Evolutionary conservation across 2,797 vertebrate genomes (phyloP), one percentile per base, ranked within the genome.

Genomic region (Phaenicophaeus curvirostris): DNA sequence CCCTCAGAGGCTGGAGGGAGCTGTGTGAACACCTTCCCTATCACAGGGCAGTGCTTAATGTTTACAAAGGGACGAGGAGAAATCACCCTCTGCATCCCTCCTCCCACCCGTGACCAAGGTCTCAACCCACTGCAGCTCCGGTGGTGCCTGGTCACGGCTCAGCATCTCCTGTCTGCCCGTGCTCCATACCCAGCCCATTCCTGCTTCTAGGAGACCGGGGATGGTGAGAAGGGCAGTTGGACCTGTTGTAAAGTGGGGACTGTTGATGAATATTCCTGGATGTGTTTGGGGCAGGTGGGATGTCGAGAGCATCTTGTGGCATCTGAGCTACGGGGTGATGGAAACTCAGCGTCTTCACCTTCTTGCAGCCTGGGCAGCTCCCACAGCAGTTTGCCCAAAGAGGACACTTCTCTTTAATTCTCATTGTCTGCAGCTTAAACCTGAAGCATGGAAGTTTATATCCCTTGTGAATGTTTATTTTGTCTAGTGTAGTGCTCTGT

Each of bases 181-280:
- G 24, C 50, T 44, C 42, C 0, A 0, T 62, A 28, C 7, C 17
- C 7, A 2, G 27, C 30, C 54, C 3, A 4, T 8, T 6, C 59
- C 15, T n/a, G 53, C 21, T 23, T 37, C 27, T 8, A 5, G 76
- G 48, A 71, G 21, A n/a, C 5, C 6, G 0, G 41, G 19, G 11
- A 23, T 11, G n/a, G 15, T 13, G 4, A 33, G 21, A 4, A 44
- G 54, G 71, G 27, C 0, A 1, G 6, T 15, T 30, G 13, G 13
- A 44, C 7, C 6, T 0, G 0, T 4, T 3, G 1, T 39, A 13
- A 31, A 28, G 13, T 7, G 12, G 16, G 25, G 44, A 6, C 53
- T 25, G 2, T 13, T 41, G 58, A 15, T 37, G 68, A 42, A 51
- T 37, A 4, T 31, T 88, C 9, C 44, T 79, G 48, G n/a, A 7